Percentiles rank a stretch among this genome's conserved stretches.
phyloP scores from a whole-genome alignment of 2,888 invertebrate genomes.

The Synergus laeviventris region DNA sequence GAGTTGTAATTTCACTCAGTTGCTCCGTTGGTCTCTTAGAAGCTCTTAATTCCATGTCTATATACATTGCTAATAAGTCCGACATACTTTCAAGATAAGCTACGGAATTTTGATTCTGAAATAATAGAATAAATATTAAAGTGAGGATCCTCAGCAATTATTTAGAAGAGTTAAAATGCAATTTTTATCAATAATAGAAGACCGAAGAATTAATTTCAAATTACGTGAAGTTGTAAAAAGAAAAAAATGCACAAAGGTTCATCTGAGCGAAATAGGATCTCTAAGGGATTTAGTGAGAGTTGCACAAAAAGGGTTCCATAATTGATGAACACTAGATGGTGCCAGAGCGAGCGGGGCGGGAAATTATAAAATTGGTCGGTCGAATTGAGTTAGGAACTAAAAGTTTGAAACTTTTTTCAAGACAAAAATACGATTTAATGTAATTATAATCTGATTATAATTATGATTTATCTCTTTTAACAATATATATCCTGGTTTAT shows the following conservation, averaged over 20 bases:
- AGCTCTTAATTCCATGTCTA: constrained; percentile 76
- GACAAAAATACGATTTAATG: not conserved
- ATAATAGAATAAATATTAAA: constrained; percentile 32
- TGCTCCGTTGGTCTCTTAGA: constrained; percentile 68
- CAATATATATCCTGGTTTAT: too few relatives aligned
- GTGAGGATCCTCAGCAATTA: not conserved
- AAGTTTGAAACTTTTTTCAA: not conserved
- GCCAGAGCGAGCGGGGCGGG: not conserved
- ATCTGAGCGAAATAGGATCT: not conserved
- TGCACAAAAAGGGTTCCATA: not conserved
- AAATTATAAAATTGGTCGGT: constrained; percentile 17
- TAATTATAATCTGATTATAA: not conserved
- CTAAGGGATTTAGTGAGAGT: constrained; percentile 4
- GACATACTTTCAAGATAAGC: constrained; percentile 75
- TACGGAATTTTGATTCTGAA: constrained; percentile 70
- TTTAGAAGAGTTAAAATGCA: not conserved
- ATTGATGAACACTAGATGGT: constrained; percentile 15
- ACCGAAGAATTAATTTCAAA: not conserved
- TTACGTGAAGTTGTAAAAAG: not conserved
- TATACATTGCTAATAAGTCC: constrained; percentile 74
- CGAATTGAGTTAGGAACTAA: not conserved
- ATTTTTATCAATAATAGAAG: not conserved
- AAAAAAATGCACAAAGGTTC: not conserved
- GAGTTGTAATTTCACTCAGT: constrained; percentile 66
- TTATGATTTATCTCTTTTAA: too few relatives aligned